Evolutionary conservation across 2,113 vertebrate species (phyloP).

Genomic region (Forbesichthys agassizii): DNA sequence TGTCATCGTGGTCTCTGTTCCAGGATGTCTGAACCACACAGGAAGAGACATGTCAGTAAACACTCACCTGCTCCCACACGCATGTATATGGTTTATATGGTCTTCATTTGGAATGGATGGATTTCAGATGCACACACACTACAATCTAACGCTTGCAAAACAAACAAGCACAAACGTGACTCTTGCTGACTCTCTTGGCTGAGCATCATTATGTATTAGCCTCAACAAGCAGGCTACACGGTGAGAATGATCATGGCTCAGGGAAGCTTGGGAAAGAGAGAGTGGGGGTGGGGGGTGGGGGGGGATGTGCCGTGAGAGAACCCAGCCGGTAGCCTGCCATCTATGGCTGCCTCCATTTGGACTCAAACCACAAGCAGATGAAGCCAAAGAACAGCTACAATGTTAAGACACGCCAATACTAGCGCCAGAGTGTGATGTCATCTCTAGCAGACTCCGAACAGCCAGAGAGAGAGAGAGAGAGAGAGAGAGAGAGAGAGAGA

Average conservation of each 20-base stretch:
- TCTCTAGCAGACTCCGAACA: slow-evolving; percentile 30
- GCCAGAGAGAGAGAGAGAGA: not conserved
- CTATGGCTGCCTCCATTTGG: slow-evolving; percentile 70
- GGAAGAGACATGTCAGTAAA: slow-evolving; percentile 20
- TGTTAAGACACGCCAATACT: slow-evolving; percentile 51
- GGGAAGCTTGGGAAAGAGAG: not conserved
- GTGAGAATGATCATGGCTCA: slow-evolving; percentile 48
- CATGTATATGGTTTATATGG: not conserved
- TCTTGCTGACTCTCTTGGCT: not conserved
- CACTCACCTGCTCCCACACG: not conserved
- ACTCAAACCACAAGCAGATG: slow-evolving; percentile 70
- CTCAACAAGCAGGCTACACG: slow-evolving; percentile 36
- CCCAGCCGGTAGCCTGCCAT: slow-evolving; percentile 70
- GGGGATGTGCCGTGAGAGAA: slow-evolving; percentile 65
- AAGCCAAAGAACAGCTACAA: slow-evolving; percentile 73
- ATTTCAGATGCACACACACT: not conserved
- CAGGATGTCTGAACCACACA: slow-evolving; percentile 86
- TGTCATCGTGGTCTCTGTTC: slow-evolving; percentile 99
- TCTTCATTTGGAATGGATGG: not conserved
- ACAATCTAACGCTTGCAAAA: not conserved
- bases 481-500: slow-evolving; percentile 7
- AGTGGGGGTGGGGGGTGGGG: slow-evolving; percentile 42
- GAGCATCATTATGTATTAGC: slow-evolving; percentile 20
- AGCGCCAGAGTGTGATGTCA: slow-evolving; percentile 70
- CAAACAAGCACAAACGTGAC: not conserved